Evolutionary conservation across 2,113 vertebrate species (phyloP), one percentile per base, ranked within the genome.

Genomic region (Tiliqua scincoides): DNA sequence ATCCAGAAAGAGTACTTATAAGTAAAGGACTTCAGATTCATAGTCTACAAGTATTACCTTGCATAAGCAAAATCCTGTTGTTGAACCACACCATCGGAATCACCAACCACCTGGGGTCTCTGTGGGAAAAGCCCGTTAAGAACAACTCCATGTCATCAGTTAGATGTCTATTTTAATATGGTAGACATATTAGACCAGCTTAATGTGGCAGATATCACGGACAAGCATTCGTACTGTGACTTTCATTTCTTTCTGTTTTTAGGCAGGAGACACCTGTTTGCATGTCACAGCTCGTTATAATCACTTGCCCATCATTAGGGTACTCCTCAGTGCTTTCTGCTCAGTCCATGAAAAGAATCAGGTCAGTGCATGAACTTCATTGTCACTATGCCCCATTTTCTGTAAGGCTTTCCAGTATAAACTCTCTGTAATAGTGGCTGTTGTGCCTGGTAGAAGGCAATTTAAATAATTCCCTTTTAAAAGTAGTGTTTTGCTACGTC

Each of bases 251-350:
- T 75, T 52, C 59, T 78, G 87, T 96, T 97, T 93, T 73, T 96
- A 99, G 99, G 97, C 95, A 83, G 99, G 99, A 78, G 98, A 99
- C 89, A 97, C 98, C 61, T 98, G 98, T 96, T 96, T 99, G 95
- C 99, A 99, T 92, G 97, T 99, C 84, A 98, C 98, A 1, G 97
- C 97, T 6, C 98, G 98, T 88, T 99, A 99, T 95, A 99, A 99
- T 96, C 99, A 99, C 87, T 96, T 99, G 91, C 93, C 96, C 79
- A 96, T 99, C 96, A 95, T 98, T 93, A 97, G 97, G 90, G 97
- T 98, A 91, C 97, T 99, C 85, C 98, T 99, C 91, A 97, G 97
- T 90, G 97, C 98, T 93, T 99, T 99, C 95, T 99, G 98, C 96
- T 99, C 99, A 52, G 98, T 99, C 92, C 97, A 97, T 89, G 98